Conservation (phyloP, 2,113 vertebrate genomes). For the Cavia porcellus region DNA sequence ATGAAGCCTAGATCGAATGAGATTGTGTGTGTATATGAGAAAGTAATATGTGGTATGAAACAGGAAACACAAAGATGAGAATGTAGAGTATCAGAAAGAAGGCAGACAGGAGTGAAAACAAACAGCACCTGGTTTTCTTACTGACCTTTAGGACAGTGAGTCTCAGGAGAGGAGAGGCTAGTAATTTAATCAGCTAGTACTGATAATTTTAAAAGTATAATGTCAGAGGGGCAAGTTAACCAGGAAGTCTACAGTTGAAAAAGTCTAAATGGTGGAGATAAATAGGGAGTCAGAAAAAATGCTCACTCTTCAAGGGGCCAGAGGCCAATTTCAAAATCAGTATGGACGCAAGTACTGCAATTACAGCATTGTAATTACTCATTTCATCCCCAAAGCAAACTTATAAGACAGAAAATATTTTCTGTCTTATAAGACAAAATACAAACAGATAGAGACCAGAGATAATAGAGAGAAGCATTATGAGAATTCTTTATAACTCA, state of each 20-base stretch:
- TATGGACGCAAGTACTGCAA: background rate
- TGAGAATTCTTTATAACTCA: background rate
- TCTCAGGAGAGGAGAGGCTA: background rate
- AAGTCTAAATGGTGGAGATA: background rate
- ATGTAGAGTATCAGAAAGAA: background rate
- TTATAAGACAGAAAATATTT: no score
- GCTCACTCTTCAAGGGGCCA: background rate
- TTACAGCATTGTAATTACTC: background rate
- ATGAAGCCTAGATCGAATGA: conserved; percentile 33
- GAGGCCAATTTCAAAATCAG: background rate
- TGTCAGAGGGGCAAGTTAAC: background rate
- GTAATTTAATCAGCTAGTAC: background rate
- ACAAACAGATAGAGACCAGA: background rate
- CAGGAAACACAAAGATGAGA: background rate
- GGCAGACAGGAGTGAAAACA: background rate
- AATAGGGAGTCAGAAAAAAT: background rate
- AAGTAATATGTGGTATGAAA: background rate
- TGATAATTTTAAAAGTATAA: conserved; percentile 44
- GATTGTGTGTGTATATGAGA: background rate
- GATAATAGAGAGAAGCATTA: background rate
- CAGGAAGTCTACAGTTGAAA: background rate
- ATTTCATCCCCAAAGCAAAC: no score
- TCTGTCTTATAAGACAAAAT: background rate
- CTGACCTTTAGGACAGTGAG: background rate
- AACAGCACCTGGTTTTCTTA: background rate